Evolutionary conservation across 2,888 invertebrate genomes (phyloP).

Genomic region (Drosophila subsilvestris): DNA sequence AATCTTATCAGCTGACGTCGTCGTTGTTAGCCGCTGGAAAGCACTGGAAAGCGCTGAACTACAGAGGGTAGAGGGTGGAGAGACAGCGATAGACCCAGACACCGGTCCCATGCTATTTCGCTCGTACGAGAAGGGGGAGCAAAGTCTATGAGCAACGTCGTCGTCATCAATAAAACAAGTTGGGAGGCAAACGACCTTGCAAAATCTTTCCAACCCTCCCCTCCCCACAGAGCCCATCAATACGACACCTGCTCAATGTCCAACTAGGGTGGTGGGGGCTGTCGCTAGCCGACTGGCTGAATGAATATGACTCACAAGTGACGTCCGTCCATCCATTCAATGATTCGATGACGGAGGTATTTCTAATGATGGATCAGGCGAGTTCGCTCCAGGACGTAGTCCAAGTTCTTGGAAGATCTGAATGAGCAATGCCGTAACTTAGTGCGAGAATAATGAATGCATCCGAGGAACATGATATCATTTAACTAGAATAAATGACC

Average conservation of each 20-base stretch:
- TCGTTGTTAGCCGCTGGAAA: slow-evolving; percentile 29
- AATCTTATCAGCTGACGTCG: slow-evolving; percentile 55
- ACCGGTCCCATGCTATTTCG: slow-evolving; percentile 20
- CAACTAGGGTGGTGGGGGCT: neutral
- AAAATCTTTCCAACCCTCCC: slow-evolving; percentile 27
- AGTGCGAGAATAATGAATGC: neutral
- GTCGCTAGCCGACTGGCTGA: neutral
- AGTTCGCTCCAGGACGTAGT: slow-evolving; percentile 21
- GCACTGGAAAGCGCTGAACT: slow-evolving; percentile 6
- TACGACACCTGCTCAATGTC: slow-evolving; percentile 27
- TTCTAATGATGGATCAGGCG: slow-evolving; percentile 5
- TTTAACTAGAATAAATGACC: neutral
- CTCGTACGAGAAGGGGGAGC: slow-evolving; percentile 16
- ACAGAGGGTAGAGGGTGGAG: neutral
- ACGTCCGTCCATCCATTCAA: slow-evolving; percentile 16
- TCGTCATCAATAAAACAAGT: slow-evolving; percentile 30
- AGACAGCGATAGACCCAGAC: slow-evolving; percentile 3
- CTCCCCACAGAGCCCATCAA: slow-evolving; percentile 17
- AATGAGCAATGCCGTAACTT: slow-evolving; percentile 16
- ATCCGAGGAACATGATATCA: slow-evolving; percentile 20
- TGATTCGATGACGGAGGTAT: slow-evolving; percentile 18
- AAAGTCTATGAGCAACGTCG: slow-evolving; percentile 61
- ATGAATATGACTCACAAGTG: slow-evolving; percentile 29
- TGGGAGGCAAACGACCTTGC: slow-evolving; percentile 46
- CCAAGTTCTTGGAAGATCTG: slow-evolving; percentile 23